These are phyloP conservation scores for Passerina amoena DNA, from an alignment of 2,113 vertebrate species.

Conservation along the genomic window DNA sequence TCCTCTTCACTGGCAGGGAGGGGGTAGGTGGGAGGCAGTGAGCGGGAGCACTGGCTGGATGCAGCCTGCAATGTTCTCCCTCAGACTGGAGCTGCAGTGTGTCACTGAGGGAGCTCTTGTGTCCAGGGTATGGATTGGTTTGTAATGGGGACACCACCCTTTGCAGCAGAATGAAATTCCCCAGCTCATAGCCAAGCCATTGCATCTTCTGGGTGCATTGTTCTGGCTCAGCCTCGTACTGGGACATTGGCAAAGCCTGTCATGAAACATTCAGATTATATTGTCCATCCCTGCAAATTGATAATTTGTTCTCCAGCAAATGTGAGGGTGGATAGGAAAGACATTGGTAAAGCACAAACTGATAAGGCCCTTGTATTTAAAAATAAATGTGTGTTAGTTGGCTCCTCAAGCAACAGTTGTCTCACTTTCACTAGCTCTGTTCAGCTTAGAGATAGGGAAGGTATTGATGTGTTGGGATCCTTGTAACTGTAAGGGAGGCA, in stretches of 20 bases:
- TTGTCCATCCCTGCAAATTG: neutral
- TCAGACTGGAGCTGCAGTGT: neutral
- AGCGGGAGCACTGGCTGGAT: neutral
- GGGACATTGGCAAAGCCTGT: neutral
- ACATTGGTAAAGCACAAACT: neutral
- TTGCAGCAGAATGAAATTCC: neutral
- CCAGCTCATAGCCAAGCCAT: neutral
- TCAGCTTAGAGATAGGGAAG: neutral
- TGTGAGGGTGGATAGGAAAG: neutral
- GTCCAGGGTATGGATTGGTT: neutral
- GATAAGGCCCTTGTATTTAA: neutral
- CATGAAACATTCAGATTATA: neutral
- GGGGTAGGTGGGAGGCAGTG: too few relatives aligned
- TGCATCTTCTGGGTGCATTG: neutral
- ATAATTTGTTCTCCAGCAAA: neutral
- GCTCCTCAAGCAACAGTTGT: neutral
- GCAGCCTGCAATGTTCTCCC: neutral
- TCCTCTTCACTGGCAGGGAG: neutral
- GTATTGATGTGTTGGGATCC: neutral
- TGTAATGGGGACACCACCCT: neutral
- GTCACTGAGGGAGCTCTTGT: neutral
- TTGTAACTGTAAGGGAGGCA: neutral
- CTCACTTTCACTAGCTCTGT: neutral
- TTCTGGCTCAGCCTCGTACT: neutral
- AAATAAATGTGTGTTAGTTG: neutral